Evolutionary conservation across 2,113 vertebrate genomes (phyloP), one percentile per base, ranked within the genome.

Genomic region (Bos taurus): DNA sequence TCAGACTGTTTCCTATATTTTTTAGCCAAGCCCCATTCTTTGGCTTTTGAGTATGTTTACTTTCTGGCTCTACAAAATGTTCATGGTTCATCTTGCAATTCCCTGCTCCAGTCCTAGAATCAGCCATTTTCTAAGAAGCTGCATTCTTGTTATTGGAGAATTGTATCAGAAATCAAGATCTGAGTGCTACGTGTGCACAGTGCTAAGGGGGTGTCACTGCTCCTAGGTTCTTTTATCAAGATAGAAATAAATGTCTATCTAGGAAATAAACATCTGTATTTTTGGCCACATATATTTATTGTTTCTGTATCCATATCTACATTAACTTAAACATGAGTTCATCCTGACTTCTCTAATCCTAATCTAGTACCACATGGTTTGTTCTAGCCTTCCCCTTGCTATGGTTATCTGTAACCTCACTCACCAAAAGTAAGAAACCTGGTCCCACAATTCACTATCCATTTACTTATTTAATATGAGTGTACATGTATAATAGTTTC

Each of bases 311-410:
- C 52, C 77, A 26, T 85, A 91, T 36, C 93, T 60, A 59, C 7
- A 86, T 62, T 91, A 96, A 96, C 21, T 14, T 94, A 94, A 94
- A 81, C 4, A 40, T 64, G 48, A 94, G 48, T 74, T 93, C 46
- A 19, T 52, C 59, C 67, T 62, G 43, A 96, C 36, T 30, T 93
- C 64, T 97, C 83, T n/a, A 95, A 90, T 23, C 36, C 78, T 50
- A 80, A 92, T 48, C 12, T n/a, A 83, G 36, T 33, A 90, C n/a
- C 9, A 67, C 4, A 54, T 40, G 21, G 16, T 54, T 93, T 46
- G 26, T 77, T 91, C 54, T 59, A 96, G 59, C 33, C 33, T 78
- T 80, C 30, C 15, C 15, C 21, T 40, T 62, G 19, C 26, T 8
- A 9, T 19, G 21, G 71, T 40, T 82, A 67, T 81, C 62, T 94